A percentile compares a stretch with the other conserved stretches of the same genome.
These are phyloP conservation scores for Kuschelorhynchus macadamiae DNA, from an alignment of 2,888 invertebrate genomes.

Conservation along the genomic window DNA sequence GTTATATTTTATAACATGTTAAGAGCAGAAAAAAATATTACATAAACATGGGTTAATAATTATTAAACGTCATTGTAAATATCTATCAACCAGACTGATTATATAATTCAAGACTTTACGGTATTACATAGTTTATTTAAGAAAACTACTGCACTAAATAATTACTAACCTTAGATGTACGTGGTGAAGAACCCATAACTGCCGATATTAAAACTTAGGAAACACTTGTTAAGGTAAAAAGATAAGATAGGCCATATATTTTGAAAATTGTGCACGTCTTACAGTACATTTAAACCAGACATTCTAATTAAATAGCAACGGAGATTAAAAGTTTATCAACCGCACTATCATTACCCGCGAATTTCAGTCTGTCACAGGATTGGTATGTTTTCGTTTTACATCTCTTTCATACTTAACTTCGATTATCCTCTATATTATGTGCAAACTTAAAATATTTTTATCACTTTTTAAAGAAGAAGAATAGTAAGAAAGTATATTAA, in stretches of 20 bases:
- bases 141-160: no score
- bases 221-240: background rate
- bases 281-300: background rate
- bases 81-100: no score
- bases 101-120: no score
- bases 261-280: background rate
- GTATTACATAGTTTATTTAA: no score
- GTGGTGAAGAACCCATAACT: background rate
- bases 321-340: constrained; percentile 6
- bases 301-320: background rate
- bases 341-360: constrained; percentile 15
- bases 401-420: background rate
- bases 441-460: background rate
- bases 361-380: background rate
- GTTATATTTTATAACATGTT: no score
- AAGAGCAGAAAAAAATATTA: no score
- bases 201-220: background rate
- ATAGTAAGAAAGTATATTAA: no score
- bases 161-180: constrained; percentile 5
- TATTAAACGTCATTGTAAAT: no score
- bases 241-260: background rate
- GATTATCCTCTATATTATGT: background rate
- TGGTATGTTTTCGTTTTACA: background rate
- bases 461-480: no score
- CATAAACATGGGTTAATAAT: no score